Evolutionary conservation across 2,113 vertebrate genomes (phyloP).

Genomic region (Apteryx owenii): DNA sequence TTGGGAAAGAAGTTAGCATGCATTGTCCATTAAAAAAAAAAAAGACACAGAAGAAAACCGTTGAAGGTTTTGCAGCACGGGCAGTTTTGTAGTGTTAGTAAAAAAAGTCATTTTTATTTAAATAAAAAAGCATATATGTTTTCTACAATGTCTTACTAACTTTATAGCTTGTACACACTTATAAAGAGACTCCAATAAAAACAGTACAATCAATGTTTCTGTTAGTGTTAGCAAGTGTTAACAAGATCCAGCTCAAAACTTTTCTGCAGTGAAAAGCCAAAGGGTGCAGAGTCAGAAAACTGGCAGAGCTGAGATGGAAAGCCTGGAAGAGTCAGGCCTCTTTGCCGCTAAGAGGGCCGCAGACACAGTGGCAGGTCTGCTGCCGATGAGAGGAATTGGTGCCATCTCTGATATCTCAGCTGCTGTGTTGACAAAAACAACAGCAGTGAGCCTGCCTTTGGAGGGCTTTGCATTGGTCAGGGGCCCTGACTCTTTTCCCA

Average conservation of each 20-base stretch:
- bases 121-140: background rate
- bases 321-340: background rate
- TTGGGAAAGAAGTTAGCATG: background rate
- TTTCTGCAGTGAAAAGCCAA: background rate
- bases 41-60: background rate
- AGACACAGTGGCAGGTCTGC: background rate
- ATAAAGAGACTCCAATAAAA: background rate
- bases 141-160: background rate
- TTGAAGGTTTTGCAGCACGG: background rate
- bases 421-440: background rate
- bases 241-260: background rate
- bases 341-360: background rate
- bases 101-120: background rate
- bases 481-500: too few relatives aligned
- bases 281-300: background rate
- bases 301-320: background rate
- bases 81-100: rapidly evolving
- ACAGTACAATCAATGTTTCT: background rate
- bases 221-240: background rate
- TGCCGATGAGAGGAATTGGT: background rate
- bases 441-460: background rate
- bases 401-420: background rate
- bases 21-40: background rate
- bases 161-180: background rate
- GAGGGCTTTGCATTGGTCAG: background rate